These are phyloP conservation scores for Aleiodes sp. DNA, from an alignment of 1,140 invertebrate species.

Conservation along the genomic window DNA sequence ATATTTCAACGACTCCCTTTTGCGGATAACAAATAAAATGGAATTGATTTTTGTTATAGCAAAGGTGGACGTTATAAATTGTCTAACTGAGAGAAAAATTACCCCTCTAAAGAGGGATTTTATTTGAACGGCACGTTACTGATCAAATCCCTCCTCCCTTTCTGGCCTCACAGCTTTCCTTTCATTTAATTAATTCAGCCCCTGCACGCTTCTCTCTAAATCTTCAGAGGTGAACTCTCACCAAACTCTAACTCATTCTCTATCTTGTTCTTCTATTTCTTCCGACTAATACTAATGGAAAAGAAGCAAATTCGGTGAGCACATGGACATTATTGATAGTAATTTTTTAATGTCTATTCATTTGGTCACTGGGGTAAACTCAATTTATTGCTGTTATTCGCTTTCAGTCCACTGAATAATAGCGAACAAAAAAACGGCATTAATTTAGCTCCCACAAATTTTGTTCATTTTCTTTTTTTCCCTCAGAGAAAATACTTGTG, in stretches of 20 bases:
- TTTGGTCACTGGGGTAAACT: neutral
- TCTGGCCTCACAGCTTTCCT: neutral
- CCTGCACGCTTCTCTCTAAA: neutral
- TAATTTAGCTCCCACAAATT: no score
- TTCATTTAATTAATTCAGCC: constrained; percentile 28
- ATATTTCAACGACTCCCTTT: neutral
- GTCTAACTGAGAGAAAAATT: neutral
- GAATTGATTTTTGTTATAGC: neutral
- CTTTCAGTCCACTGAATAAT: no score
- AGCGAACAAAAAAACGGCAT: no score
- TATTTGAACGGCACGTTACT: neutral
- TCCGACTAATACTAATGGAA: neutral
- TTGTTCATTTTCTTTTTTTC: no score
- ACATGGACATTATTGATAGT: neutral
- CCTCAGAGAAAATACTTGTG: no score
- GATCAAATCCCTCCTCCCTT: neutral
- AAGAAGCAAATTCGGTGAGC: neutral
- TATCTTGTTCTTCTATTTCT: neutral
- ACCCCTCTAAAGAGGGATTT: neutral
- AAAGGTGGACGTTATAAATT: neutral
- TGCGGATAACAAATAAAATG: neutral
- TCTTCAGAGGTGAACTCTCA: neutral
- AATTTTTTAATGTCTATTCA: neutral
- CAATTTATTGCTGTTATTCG: neutral
- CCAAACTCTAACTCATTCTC: neutral